Evolutionary conservation across 2,797 vertebrate species (phyloP).

Genomic region (Zenarchopterus dispar): DNA sequence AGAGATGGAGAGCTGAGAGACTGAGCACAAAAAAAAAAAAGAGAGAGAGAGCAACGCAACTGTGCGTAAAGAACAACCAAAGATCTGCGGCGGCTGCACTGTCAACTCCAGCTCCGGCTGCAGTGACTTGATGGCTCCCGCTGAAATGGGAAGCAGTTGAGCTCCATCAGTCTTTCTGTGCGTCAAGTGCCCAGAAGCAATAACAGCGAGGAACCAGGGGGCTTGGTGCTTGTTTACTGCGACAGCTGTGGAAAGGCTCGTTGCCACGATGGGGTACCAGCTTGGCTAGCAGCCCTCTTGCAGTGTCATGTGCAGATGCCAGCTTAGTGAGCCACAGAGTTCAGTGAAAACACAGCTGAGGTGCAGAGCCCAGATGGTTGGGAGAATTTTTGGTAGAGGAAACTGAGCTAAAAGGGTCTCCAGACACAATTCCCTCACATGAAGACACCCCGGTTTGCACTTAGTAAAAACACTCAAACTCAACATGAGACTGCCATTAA

Average conservation of each 20-base stretch:
- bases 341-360: slow-evolving; percentile 64
- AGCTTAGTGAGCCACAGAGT: slow-evolving; percentile 51
- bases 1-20: slow-evolving; percentile 17
- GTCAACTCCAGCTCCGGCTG: slow-evolving; percentile 65
- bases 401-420: slow-evolving; percentile 38
- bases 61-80: slow-evolving; percentile 60
- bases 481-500: slow-evolving; percentile 28
- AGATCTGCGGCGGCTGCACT: slow-evolving; percentile 69
- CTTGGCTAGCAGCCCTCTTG: slow-evolving; percentile 53
- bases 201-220: slow-evolving; percentile 34
- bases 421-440: slow-evolving; percentile 31
- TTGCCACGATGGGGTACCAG: slow-evolving; percentile 54
- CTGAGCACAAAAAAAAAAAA: slow-evolving; percentile 6
- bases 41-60: slow-evolving; percentile 46
- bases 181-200: slow-evolving; percentile 52
- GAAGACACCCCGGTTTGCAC: slow-evolving; percentile 25
- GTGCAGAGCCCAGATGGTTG: slow-evolving; percentile 56
- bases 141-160: slow-evolving; percentile 65
- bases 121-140: slow-evolving; percentile 54
- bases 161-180: slow-evolving; percentile 66
- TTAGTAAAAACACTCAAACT: slow-evolving; percentile 21
- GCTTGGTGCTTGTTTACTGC: slow-evolving; percentile 64
- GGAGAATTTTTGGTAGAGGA: slow-evolving; percentile 38
- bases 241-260: slow-evolving; percentile 71
- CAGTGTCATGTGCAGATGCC: slow-evolving; percentile 59